A percentile compares a stretch with the other conserved stretches of the same genome.
These are phyloP conservation scores for Hemicrepidius hirtus DNA, from an alignment of 2,888 invertebrate genomes.

Conservation along the genomic window DNA sequence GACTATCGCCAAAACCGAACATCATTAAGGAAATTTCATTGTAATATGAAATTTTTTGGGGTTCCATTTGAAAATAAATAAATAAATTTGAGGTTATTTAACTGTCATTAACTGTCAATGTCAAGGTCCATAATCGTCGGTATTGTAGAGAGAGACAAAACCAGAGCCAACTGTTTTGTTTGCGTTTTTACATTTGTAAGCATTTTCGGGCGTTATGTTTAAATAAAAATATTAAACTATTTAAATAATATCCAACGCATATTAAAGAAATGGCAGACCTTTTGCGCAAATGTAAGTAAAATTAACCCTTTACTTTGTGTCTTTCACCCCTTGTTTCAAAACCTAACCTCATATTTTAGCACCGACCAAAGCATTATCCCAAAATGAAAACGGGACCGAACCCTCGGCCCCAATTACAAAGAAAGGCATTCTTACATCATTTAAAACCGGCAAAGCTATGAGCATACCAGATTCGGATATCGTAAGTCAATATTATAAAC, in stretches of 20 bases:
- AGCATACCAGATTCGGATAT: conserved; percentile 90
- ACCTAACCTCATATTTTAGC: conserved; percentile 43
- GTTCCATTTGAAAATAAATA: conserved; percentile 40
- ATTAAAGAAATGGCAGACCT: conserved; percentile 26
- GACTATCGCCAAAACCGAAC: conserved; percentile 95
- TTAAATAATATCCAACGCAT: too few species aligned
- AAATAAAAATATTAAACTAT: too few species aligned
- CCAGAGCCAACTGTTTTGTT: too few species aligned
- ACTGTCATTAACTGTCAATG: too few species aligned
- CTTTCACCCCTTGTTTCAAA: not conserved
- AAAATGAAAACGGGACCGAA: conserved; percentile 75
- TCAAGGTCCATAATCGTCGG: too few species aligned
- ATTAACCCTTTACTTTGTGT: not conserved
- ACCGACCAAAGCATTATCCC: conserved; percentile 44
- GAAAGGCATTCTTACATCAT: conserved; percentile 87
- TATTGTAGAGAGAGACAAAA: too few species aligned
- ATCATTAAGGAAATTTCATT: conserved; percentile 90
- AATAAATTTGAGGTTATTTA: too few species aligned
- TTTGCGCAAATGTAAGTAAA: conserved; percentile 40
- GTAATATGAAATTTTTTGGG: conserved; percentile 71
- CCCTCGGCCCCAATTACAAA: conserved; percentile 87
- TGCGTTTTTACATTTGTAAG: too few species aligned
- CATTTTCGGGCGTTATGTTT: too few species aligned
- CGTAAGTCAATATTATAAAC: conserved; percentile 74
- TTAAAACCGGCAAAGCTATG: conserved; percentile 88